Evolutionary conservation across 1,140 invertebrate species (phyloP).

Genomic region (Brachionus rubens): DNA sequence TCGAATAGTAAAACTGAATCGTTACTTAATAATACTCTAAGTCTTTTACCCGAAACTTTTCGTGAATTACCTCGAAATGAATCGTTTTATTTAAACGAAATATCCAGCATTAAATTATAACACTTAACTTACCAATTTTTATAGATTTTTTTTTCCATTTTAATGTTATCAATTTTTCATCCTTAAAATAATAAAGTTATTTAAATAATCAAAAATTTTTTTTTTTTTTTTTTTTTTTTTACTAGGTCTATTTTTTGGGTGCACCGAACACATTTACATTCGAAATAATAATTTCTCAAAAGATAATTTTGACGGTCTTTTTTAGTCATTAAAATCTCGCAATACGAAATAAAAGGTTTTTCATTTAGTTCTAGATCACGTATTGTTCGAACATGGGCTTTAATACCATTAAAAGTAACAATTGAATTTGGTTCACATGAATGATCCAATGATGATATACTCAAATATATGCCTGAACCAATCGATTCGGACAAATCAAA

Average conservation of each 20-base stretch:
- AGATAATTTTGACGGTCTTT: neutral
- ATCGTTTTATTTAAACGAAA: constrained; percentile 45
- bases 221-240: neutral
- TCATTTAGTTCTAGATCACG: constrained; percentile 1
- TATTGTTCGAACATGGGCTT: neutral
- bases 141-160: neutral
- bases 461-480: constrained; percentile 37
- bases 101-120: constrained; percentile 40
- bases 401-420: constrained; percentile 10
- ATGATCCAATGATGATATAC: constrained; percentile 28
- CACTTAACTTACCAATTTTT: constrained; percentile 14
- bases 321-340: constrained; percentile 5
- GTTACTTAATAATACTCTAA: neutral
- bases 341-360: constrained; percentile 18
- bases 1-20: neutral
- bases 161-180: constrained; percentile 29
- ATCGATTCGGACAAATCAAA: constrained; percentile 31
- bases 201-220: neutral
- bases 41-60: neutral
- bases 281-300: constrained; percentile 18
- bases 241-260: neutral
- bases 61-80: constrained; percentile 35
- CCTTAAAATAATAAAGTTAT: neutral
- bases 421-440: constrained; percentile 34
- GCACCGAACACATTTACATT: constrained; percentile 16